Conservation (phyloP, 2,888 invertebrate genomes). For the Tetrapedia diversipes region DNA sequence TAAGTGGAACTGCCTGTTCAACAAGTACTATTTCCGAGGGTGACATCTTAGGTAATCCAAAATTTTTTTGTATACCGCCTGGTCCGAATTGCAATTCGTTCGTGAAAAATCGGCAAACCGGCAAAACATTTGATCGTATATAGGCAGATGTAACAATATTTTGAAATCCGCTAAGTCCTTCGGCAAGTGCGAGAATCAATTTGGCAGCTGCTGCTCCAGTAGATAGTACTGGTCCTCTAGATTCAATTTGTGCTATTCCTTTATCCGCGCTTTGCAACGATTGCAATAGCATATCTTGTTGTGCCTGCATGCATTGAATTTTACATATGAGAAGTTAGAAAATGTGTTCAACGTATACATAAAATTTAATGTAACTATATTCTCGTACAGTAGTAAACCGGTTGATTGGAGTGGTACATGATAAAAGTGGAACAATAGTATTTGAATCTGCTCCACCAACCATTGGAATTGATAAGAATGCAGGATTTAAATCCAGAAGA, state of each 20-base stretch:
- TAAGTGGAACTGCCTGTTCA: conserved; percentile 71
- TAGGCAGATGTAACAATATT: conserved; percentile 73
- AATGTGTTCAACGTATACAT: too few relatives aligned
- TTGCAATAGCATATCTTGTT: conserved; percentile 67
- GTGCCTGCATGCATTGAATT: conserved; percentile 62
- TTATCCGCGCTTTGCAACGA: conserved; percentile 70
- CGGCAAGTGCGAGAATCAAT: conserved; percentile 72
- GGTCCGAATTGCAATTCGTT: conserved; percentile 74
- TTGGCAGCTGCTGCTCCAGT: conserved; percentile 73
- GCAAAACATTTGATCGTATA: conserved; percentile 74
- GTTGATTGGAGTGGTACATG: conserved; percentile 70
- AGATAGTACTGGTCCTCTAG: conserved; percentile 68
- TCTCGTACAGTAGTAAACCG: conserved; percentile 68
- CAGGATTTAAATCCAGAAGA: conserved; percentile 73
- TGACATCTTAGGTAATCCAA: conserved; percentile 75
- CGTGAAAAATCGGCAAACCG: conserved; percentile 75
- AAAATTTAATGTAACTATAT: conserved; percentile 1
- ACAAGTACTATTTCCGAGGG: conserved; percentile 69
- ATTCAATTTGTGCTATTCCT: conserved; percentile 55
- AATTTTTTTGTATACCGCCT: conserved; percentile 71
- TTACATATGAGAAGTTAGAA: not conserved
- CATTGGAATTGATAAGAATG: conserved; percentile 74
- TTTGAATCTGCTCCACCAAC: conserved; percentile 76
- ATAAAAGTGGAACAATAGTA: conserved; percentile 76
- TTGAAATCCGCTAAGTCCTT: conserved; percentile 69